These are phyloP conservation scores for Scolopax rusticola DNA, from an alignment of 2,797 vertebrate genomes.

Conservation along the genomic window DNA sequence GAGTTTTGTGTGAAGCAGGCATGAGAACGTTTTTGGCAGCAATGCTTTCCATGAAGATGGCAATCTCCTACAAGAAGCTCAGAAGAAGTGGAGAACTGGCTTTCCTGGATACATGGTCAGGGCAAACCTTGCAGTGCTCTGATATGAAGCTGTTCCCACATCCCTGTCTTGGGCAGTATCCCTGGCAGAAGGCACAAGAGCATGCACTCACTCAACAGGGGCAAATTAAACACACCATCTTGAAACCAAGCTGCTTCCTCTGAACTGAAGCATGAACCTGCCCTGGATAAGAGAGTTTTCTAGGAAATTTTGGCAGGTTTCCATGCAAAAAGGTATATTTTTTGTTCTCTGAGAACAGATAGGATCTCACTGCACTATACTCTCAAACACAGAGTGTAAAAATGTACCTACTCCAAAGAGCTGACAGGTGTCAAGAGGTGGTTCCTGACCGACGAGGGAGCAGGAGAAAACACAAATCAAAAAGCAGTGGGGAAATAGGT, in stretches of 20 bases:
- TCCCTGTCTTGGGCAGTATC: accelerated
- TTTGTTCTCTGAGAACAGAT: neutral
- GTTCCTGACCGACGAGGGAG: neutral
- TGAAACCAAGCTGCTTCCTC: neutral
- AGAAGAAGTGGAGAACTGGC: neutral
- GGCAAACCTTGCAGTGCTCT: neutral
- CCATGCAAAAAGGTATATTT: neutral
- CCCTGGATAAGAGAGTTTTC: neutral
- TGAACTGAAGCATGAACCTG: neutral
- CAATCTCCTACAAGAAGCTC: neutral
- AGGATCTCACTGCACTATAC: neutral
- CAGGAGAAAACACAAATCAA: neutral
- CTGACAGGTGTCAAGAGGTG: neutral
- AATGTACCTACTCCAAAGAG: neutral
- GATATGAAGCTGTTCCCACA: accelerated
- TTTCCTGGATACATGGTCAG: neutral
- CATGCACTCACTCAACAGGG: accelerated
- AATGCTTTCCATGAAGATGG: neutral
- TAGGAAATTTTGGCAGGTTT: neutral
- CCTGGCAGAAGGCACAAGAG: neutral
- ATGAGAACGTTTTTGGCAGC: accelerated
- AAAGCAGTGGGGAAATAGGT: neutral
- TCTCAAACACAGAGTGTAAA: neutral
- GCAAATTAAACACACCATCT: accelerated
- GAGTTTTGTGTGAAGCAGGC: neutral